Percentiles rank a stretch among this genome's conserved stretches.
Evolutionary conservation across 2,113 vertebrate species (phyloP).

Genomic region (Phoenicopterus ruber): DNA sequence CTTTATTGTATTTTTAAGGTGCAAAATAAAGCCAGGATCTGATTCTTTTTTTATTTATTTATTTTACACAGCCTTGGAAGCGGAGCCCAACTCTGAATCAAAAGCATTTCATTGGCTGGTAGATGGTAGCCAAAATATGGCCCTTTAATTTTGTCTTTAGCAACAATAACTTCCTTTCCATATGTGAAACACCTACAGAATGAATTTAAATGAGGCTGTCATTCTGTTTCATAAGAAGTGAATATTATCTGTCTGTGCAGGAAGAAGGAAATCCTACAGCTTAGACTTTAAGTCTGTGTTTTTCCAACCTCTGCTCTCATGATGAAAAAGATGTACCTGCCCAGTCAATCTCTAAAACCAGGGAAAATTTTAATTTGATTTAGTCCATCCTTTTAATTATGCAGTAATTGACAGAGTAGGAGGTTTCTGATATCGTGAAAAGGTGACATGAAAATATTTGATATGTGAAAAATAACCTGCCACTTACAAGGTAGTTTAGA

Average conservation of each 20-base stretch:
- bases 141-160: neutral
- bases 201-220: neutral
- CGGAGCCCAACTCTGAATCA: neutral
- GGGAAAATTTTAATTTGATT: neutral
- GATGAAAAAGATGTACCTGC: neutral
- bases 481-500: neutral
- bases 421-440: neutral
- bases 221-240: neutral
- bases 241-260: neutral
- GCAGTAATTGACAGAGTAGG: neutral
- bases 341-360: neutral
- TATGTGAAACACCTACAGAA: neutral
- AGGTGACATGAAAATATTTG: neutral
- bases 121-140: neutral
- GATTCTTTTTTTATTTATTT: no score
- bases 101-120: neutral
- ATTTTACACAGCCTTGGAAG: neutral
- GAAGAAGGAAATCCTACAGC: neutral
- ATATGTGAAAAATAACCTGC: conserved; percentile 44
- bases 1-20: neutral
- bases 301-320: neutral
- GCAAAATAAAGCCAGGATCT: neutral
- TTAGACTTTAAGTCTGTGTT: neutral
- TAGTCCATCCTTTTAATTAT: neutral
- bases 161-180: neutral